These are phyloP conservation scores for Clostera curtula DNA, from an alignment of 2,888 invertebrate species.

Conservation along the genomic window DNA sequence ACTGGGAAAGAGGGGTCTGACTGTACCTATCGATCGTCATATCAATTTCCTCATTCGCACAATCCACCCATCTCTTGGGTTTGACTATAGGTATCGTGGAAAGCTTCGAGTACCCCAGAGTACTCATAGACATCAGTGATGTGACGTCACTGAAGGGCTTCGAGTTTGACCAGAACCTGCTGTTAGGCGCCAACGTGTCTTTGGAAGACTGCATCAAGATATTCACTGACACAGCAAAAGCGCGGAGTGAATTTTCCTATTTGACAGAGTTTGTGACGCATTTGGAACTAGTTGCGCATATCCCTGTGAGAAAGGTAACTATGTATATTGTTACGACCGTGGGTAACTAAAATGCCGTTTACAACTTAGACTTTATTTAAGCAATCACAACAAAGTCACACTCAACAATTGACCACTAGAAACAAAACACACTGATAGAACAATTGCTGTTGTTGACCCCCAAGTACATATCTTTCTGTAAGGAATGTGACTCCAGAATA, in stretches of 20 bases:
- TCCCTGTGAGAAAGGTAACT: constrained; percentile 77
- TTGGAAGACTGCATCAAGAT: constrained; percentile 71
- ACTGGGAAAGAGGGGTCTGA: too few relatives aligned
- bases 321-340: background rate
- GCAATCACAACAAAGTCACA: too few relatives aligned
- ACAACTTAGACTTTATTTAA: too few relatives aligned
- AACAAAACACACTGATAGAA: too few relatives aligned
- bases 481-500: too few relatives aligned
- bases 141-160: constrained; percentile 42
- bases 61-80: constrained; percentile 55
- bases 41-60: too few relatives aligned
- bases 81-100: constrained; percentile 45
- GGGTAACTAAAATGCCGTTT: background rate
- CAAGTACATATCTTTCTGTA: too few relatives aligned
- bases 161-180: constrained; percentile 46
- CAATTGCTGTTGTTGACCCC: too few relatives aligned
- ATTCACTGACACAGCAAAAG: constrained; percentile 46
- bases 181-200: constrained; percentile 75
- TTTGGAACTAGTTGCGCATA: constrained; percentile 76
- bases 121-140: constrained; percentile 52
- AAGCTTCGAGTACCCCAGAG: constrained; percentile 38
- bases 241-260: constrained; percentile 64
- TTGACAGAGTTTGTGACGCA: constrained; percentile 72
- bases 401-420: too few relatives aligned
- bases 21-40: too few relatives aligned